Evolutionary conservation across 1,140 invertebrate genomes (phyloP).

Genomic region (Hycleus cichorii): DNA sequence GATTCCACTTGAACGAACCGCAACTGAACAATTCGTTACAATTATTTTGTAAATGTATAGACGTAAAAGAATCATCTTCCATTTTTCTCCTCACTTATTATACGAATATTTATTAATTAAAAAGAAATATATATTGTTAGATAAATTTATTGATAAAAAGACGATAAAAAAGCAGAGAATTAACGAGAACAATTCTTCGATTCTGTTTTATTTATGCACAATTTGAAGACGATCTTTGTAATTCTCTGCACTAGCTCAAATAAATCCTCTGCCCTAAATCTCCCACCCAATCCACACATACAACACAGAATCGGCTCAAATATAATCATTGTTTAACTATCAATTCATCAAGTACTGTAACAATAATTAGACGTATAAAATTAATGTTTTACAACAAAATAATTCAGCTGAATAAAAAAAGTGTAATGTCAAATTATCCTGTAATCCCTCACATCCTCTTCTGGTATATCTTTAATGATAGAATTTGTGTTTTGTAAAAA

Average conservation of each 20-base stretch:
- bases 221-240: too few relatives aligned
- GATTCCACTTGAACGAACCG: conserved; percentile 20
- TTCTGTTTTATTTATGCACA: too few relatives aligned
- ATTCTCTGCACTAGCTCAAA: too few relatives aligned
- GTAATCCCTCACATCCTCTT: conserved; percentile 6
- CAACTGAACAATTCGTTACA: conserved; percentile 6
- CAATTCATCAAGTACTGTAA: background rate
- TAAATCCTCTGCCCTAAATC: too few relatives aligned
- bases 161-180: background rate
- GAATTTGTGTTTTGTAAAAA: conserved; percentile 2
- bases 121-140: conserved; percentile 2
- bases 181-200: too few relatives aligned
- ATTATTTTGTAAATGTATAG: conserved; percentile 17
- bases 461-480: background rate
- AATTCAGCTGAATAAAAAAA: too few relatives aligned
- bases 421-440: background rate
- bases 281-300: too few relatives aligned
- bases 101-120: conserved; percentile 1
- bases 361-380: background rate
- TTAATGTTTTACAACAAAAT: background rate
- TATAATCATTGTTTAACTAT: background rate
- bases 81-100: conserved; percentile 12
- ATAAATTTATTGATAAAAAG: conserved; percentile 9
- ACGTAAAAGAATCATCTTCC: conserved; percentile 10
- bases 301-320: background rate